Percentiles rank a stretch among this genome's conserved stretches.
Evolutionary conservation across 2,888 invertebrate genomes (phyloP).

Genomic region (Steromphala cineraria): DNA sequence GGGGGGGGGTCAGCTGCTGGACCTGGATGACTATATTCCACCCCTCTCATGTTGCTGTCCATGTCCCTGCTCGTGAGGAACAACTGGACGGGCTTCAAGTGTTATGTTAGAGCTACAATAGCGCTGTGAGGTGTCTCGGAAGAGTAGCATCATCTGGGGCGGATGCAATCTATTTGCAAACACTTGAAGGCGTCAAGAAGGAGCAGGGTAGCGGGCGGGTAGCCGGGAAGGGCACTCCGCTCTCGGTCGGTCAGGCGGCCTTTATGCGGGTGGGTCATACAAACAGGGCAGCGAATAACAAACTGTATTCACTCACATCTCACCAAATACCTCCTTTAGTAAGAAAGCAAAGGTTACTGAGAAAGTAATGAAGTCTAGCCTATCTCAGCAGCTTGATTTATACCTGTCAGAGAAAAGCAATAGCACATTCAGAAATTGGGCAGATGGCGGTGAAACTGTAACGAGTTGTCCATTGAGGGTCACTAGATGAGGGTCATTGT

Average conservation of each 20-base stretch:
- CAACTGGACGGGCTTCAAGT: too few species aligned
- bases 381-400: neutral
- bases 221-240: neutral
- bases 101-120: neutral
- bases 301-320: neutral
- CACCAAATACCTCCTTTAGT: neutral
- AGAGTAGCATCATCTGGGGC: neutral
- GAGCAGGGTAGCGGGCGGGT: neutral
- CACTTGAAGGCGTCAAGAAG: neutral
- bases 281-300: neutral
- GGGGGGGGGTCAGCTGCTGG: neutral
- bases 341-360: neutral
- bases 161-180: constrained; percentile 1
- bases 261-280: neutral
- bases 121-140: neutral
- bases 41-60: too few species aligned
- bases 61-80: too few species aligned
- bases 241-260: neutral
- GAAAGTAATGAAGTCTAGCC: neutral
- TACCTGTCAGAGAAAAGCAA: neutral
- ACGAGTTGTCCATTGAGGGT: neutral
- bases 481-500: neutral
- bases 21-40: too few species aligned
- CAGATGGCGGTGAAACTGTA: constrained; percentile 4
- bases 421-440: neutral